Evolutionary conservation across 23 tunicate genomes (phyloP), one percentile per base, ranked within the genome.

Genomic region (Diplosoma virens): DNA sequence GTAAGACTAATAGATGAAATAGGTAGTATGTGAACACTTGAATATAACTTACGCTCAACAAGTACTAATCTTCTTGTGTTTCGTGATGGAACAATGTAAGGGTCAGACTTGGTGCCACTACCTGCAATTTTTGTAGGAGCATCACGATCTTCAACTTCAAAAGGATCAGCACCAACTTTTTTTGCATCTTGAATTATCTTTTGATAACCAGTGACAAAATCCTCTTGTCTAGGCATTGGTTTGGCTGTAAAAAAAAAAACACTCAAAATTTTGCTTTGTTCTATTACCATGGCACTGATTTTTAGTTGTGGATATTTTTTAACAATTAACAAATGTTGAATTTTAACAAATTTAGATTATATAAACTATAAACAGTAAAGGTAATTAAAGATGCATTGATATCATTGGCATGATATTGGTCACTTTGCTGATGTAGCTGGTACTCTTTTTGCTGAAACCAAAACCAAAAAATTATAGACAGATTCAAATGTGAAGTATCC

Each of bases 151-250:
- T 37, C 25, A 3, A 47, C 64, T 21, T 87, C 95, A 17, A 87
- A 47, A 0, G 95, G 95, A 67, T 87, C 95, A 30, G 81, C 95
- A 47, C 95, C 95, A 11, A 67, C 87, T 46, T 81, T 69, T 46
- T 47, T 61, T 7, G 95, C 87, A 28, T 81, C 83, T 78, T 67
- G 41, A 56, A 52, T 66, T 30, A 87, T 81, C 33, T 77, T 82
- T 70, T 76, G 66, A 52, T 81, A 87, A 2, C 95, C 95, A n/a
- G 61, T 67, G 0, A 56, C 83, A 28, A 41, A 18, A 29, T 52
- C 84, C 37, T 79, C 80, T 14, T 58, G 65, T 72, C 78, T 25
- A 3, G 78, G 37, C 78, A 72, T 4, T 23, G 78, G 78, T 34
- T 72, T 72, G 2, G 25, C 75, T 68, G 28, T 3, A 63, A 63